Percentiles rank a stretch among this genome's conserved stretches.
Evolutionary conservation across 2,113 vertebrate species (phyloP).

Genomic region (Nematolebias whitei): DNA sequence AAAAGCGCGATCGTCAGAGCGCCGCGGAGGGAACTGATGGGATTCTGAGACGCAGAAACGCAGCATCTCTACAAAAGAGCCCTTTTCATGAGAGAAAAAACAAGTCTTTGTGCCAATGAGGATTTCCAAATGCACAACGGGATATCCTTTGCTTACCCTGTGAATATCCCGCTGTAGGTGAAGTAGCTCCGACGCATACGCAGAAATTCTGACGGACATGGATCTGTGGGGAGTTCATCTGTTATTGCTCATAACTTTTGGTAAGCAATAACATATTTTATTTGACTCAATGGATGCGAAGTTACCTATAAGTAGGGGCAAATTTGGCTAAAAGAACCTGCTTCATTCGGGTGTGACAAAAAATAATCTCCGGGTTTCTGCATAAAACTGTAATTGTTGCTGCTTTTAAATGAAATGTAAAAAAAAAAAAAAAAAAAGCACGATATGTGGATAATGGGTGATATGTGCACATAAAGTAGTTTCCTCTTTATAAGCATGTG

Average conservation of each 20-base stretch:
- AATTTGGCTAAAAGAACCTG: neutral
- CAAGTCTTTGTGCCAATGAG: slow-evolving; percentile 11
- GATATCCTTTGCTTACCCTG: slow-evolving; percentile 32
- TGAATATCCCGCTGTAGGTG: slow-evolving; percentile 46
- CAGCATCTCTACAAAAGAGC: neutral
- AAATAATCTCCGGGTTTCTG: neutral
- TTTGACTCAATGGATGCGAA: neutral
- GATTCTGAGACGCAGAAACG: slow-evolving; percentile 32
- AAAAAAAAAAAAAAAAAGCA: too few relatives aligned
- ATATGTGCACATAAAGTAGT: neutral
- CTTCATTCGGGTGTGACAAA: neutral
- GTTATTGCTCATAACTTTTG: slow-evolving; percentile 75
- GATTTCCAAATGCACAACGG: slow-evolving; percentile 34
- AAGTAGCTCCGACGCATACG: slow-evolving; percentile 37
- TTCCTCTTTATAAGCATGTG: slow-evolving; percentile 5
- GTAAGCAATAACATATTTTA: slow-evolving; percentile 59
- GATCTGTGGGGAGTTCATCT: slow-evolving; percentile 80
- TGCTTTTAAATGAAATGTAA: neutral
- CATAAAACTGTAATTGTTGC: neutral
- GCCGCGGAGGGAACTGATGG: slow-evolving; percentile 40
- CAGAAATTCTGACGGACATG: slow-evolving; percentile 61
- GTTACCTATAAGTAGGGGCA: neutral
- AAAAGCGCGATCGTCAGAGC: slow-evolving; percentile 18
- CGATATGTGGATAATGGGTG: neutral
- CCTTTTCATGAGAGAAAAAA: neutral